Base-by-base conservation (phyloP, 2,113 vertebrate species). In the Agelaius tricolor region DNA sequence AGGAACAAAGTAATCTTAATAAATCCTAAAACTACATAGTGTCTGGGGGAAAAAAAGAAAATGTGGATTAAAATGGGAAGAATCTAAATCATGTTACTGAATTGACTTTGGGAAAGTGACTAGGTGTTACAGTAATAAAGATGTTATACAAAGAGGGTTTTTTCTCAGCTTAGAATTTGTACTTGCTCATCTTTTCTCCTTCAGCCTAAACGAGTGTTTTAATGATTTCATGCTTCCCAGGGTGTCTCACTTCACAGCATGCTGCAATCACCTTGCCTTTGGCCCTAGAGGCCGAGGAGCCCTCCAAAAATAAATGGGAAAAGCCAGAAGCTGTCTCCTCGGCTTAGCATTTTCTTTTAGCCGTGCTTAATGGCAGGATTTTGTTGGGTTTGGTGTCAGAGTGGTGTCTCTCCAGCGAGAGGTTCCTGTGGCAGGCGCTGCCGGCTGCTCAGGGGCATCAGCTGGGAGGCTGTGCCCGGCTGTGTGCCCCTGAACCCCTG, bases 211-310 rank as follows among this genome's bases (percentile, higher is more conserved):
- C 0, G 1, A 87, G 23, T 23, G 22, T 78, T 81, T 91, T 87
- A 87, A 72, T 79, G 58, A 75, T 91, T 91, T 94, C 71, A 62
- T 62, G 57, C 78, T 79, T 95, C 73, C 82, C 54, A 65, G 66
- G 58, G 74, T 79, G 66, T 93, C 87, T 96, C 6, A 3, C 73
- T 89, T 95, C 54, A 39, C 81, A 91, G 71, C 62, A 47, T 84
- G 62, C 74, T 87, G 86, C 87, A 94, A 14, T 96, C 91, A 96
- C 91, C 91, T 96, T 93, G 94, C 84, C 84, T 91, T 94, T 93
- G 89, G 84, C 84, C 80, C 66, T 89, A 49, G 52, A 87, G 62
- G 41, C 84, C 4, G 41, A 94, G 74, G 49, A 95, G 37, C 74
- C 67, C 78, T 94, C 84, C 54, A 85, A 73, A 97, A 94, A 89